Conservation (phyloP, 2,113 vertebrate genomes). For the Channa argus region DNA sequence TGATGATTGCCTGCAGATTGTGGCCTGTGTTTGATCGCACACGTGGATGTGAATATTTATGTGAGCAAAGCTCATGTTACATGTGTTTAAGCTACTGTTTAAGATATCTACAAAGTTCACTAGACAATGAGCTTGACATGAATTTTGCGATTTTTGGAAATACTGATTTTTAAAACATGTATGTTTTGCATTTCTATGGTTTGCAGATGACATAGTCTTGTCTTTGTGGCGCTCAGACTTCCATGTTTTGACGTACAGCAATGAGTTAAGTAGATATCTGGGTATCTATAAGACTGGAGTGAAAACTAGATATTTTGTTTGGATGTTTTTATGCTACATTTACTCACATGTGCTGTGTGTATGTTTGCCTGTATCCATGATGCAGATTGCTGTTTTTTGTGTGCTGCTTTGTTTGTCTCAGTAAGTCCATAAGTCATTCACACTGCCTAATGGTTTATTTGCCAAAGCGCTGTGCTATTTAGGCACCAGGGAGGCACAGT, state of each 20-base stretch:
- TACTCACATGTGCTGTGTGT: slow-evolving; percentile 6
- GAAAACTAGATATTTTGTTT: not conserved
- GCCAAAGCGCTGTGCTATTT: slow-evolving; percentile 79
- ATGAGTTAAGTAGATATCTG: no score
- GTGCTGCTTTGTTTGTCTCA: slow-evolving; percentile 54
- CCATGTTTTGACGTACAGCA: no score
- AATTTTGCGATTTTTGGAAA: not conserved
- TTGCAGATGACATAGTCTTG: not conserved
- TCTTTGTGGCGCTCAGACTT: not conserved
- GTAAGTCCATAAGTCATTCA: slow-evolving; percentile 74
- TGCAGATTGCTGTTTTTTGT: slow-evolving; percentile 39
- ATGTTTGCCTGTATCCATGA: slow-evolving; percentile 12
- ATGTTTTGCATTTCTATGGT: not conserved
- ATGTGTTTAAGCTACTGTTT: slow-evolving; percentile 14
- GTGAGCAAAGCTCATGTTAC: not conserved
- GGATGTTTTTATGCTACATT: not conserved
- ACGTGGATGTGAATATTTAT: not conserved
- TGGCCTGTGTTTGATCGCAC: slow-evolving; percentile 15
- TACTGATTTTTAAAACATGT: not conserved
- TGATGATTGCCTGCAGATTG: slow-evolving; percentile 17
- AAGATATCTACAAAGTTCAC: not conserved
- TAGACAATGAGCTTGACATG: not conserved
- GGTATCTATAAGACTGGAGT: no score
- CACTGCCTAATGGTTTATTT: slow-evolving; percentile 81
- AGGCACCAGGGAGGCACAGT: slow-evolving; percentile 77